Evolutionary conservation across 2,888 invertebrate species (phyloP), one percentile per base, ranked within the genome.

Genomic region (Sinhomidia bicolor): DNA sequence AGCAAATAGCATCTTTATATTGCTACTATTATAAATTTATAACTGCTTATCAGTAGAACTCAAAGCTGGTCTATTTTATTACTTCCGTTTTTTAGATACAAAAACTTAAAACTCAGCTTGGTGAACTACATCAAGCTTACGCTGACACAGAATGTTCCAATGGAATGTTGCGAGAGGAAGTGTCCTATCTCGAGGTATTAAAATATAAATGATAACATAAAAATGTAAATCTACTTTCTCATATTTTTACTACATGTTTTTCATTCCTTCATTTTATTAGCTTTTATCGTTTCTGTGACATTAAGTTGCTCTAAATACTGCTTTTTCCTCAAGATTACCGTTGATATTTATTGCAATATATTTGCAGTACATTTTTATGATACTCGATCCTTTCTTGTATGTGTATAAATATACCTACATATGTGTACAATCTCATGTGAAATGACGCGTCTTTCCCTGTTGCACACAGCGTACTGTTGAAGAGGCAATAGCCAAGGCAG

Each of bases 151-250:
- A 96, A 92, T 96, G 96, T 65, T 96, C 95, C 36, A 96, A 96
- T 91, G 94, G 95, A 85, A 96, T 96, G 93, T 93, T 96, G 10
- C 95, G 95, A 92, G 96, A 96, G 93, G 96, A 96, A 94, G 96
- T 96, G 41, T 93, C 93, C 36, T 93, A 93, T 60, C 90, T 93
- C 57, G 93, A 93, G 92, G 93, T 93, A 91, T 91, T 88, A 68
- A 79, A 29, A 12, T 20, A 60, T 10, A 60, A 51, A 51, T 51
- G n/a, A 1, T 54, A 54, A n/a, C 17, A 54, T 54, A n/a, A 12
- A 54, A 51, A 51, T 51, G 6, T 51, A 51, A 12, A 7, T 36
- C 5, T 36, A 68, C 36, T 68, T 0, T 17, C 26, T 51, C 29
- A 14, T 7, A 51, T 47, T 65, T 76, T 85, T 62, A 76, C 23